Conservation (phyloP, 92 coral and sea anemone species). For the Plumapathes pennacea region DNA sequence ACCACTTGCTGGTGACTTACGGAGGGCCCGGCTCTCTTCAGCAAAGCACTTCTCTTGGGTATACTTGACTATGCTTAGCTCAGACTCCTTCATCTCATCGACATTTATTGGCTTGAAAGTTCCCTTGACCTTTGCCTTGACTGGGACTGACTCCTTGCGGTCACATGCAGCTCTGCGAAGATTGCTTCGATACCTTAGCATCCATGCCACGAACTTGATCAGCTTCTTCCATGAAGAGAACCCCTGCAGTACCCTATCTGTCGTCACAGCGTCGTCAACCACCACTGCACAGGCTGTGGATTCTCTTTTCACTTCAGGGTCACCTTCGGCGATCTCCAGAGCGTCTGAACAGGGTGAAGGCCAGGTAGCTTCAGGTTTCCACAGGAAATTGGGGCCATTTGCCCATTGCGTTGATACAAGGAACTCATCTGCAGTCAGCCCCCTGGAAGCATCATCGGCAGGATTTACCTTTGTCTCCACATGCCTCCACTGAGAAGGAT, state of each 20-base stretch:
- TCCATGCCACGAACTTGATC: constrained; percentile 25
- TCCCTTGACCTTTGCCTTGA: no score
- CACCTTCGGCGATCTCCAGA: not conserved
- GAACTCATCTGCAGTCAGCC: constrained; percentile 1
- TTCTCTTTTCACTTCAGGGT: constrained; percentile 19
- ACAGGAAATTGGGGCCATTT: constrained; percentile 17
- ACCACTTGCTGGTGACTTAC: not conserved
- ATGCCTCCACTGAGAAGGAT: constrained; percentile 7
- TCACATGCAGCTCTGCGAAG: no score
- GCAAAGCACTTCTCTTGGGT: constrained; percentile 3
- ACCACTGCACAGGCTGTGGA: not conserved
- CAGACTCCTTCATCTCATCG: constrained; percentile 5
- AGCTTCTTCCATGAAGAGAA: constrained; percentile 29
- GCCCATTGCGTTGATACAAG: not conserved
- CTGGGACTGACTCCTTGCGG: no score
- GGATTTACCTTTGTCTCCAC: constrained; percentile 12
- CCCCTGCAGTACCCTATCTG: constrained; percentile 2
- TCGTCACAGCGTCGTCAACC: not conserved
- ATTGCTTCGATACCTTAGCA: no score
- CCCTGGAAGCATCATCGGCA: constrained; percentile 15
- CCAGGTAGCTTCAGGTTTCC: constrained; percentile 3
- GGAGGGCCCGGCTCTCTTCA: constrained; percentile 1
- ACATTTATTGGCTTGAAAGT: not conserved
- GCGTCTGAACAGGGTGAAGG: not conserved
- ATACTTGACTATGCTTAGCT: constrained; percentile 7